phyloP scores from a whole-genome alignment of 2,888 invertebrate genomes.

The Chrysomela aeneicollis region DNA sequence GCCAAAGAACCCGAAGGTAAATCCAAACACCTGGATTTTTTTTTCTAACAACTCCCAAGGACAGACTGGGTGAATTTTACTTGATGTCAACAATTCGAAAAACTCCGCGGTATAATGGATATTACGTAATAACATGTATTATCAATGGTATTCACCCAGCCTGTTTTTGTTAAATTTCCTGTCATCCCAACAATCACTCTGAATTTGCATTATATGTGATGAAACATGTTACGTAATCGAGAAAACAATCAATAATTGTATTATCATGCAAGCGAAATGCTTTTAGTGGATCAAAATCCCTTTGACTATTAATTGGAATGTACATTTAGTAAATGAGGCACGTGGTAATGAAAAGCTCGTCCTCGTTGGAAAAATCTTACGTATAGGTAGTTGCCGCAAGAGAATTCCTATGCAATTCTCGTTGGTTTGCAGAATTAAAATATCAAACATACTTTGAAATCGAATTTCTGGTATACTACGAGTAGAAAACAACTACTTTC shows the following conservation, averaged over 20 bases:
- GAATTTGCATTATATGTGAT: background rate
- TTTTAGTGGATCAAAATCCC: background rate
- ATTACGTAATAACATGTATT: no score
- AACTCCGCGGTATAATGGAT: no score
- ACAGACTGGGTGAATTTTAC: conserved; percentile 21
- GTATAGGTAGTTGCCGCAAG: no score
- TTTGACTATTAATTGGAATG: background rate
- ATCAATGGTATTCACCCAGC: background rate
- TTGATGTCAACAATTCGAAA: conserved; percentile 5
- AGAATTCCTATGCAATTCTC: no score
- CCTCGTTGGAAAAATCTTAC: no score
- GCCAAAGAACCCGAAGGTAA: conserved; percentile 93
- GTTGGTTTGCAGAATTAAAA: no score
- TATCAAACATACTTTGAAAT: no score
- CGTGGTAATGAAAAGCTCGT: no score
- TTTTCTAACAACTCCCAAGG: conserved; percentile 30
- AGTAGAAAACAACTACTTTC: no score
- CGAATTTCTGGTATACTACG: no score
- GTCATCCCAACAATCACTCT: background rate
- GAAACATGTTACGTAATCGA: background rate
- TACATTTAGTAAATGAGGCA: background rate
- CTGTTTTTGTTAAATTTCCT: background rate
- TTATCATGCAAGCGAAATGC: background rate
- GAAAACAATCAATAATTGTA: background rate
- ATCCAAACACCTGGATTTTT: conserved; percentile 33